phyloP scores from a whole-genome alignment of 2,888 invertebrate species.

The Agrotis segetum region DNA sequence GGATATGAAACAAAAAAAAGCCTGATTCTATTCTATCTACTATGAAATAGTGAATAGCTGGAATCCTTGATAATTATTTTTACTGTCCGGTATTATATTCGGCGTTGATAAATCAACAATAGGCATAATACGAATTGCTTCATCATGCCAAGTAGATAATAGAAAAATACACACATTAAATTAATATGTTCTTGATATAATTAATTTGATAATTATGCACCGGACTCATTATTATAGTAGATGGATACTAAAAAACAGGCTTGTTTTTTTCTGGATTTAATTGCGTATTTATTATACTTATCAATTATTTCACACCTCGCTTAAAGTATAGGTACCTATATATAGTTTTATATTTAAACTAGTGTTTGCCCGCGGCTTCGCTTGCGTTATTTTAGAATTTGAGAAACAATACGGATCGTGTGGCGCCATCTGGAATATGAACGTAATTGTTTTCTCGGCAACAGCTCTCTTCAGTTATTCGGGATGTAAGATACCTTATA shows the following conservation, averaged over 20 bases:
- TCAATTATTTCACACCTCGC: slow-evolving; percentile 47
- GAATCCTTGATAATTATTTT: slow-evolving; percentile 10
- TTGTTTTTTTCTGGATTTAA: slow-evolving; percentile 20
- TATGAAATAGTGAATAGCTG: background rate
- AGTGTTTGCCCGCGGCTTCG: no score
- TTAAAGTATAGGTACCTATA: no score
- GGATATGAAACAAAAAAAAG: background rate
- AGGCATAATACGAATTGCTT: slow-evolving; percentile 13
- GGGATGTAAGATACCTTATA: no score
- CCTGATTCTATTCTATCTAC: background rate
- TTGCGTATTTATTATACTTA: slow-evolving; percentile 29
- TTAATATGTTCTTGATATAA: slow-evolving; percentile 4
- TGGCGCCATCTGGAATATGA: no score
- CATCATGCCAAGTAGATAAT: slow-evolving; percentile 24
- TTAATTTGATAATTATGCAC: slow-evolving; percentile 18
- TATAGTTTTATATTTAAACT: slow-evolving; percentile 61
- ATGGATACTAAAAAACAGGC: slow-evolving; percentile 1
- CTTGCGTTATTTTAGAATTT: no score
- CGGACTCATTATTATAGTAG: slow-evolving; percentile 3
- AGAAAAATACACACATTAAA: slow-evolving; percentile 24
- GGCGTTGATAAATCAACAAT: slow-evolving; percentile 13
- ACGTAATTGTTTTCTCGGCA: no score
- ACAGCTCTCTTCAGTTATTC: no score
- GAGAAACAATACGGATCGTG: no score
- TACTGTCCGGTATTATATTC: background rate